These are phyloP conservation scores for Stenichneumon culpator DNA, from an alignment of 2,888 invertebrate species.

Conservation along the genomic window DNA sequence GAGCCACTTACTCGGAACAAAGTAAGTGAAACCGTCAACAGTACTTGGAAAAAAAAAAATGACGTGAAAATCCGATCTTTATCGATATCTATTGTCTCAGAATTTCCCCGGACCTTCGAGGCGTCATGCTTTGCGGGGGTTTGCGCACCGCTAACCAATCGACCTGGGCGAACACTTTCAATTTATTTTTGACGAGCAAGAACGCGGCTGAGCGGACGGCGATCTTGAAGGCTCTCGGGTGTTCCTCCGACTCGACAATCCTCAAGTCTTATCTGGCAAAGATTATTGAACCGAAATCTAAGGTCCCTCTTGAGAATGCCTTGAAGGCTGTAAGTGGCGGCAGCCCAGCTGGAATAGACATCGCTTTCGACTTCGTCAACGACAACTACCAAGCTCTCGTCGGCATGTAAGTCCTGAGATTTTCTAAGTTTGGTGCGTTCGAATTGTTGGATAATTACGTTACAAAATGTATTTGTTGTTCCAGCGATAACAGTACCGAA, in stretches of 20 bases:
- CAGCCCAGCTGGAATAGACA: conserved; percentile 67
- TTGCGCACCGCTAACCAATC: conserved; percentile 74
- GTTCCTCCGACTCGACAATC: conserved; percentile 84
- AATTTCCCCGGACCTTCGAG: conserved; percentile 84
- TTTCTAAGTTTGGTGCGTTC: not conserved
- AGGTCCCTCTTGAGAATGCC: conserved; percentile 75
- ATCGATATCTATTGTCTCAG: conserved; percentile 75
- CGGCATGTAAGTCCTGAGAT: conserved; percentile 47
- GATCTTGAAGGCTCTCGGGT: conserved; percentile 84
- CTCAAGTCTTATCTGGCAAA: conserved; percentile 74
- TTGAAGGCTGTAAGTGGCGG: conserved; percentile 60
- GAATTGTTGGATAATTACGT: not conserved
- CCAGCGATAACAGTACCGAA: conserved; percentile 19
- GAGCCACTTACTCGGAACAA: conserved; percentile 48
- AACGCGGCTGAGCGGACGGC: conserved; percentile 77
- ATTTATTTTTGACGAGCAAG: conserved; percentile 62
- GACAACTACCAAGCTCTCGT: conserved; percentile 53
- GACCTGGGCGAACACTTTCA: conserved; percentile 69
- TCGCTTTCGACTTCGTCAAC: conserved; percentile 69
- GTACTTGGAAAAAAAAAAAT: not conserved
- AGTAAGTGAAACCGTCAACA: conserved; percentile 33
- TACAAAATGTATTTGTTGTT: not conserved
- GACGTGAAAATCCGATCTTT: not conserved
- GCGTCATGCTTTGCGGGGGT: conserved; percentile 85
- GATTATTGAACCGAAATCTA: conserved; percentile 13